These are phyloP conservation scores for Kryptolebias marmoratus DNA, from an alignment of 2,113 vertebrate genomes.

Conservation along the genomic window DNA sequence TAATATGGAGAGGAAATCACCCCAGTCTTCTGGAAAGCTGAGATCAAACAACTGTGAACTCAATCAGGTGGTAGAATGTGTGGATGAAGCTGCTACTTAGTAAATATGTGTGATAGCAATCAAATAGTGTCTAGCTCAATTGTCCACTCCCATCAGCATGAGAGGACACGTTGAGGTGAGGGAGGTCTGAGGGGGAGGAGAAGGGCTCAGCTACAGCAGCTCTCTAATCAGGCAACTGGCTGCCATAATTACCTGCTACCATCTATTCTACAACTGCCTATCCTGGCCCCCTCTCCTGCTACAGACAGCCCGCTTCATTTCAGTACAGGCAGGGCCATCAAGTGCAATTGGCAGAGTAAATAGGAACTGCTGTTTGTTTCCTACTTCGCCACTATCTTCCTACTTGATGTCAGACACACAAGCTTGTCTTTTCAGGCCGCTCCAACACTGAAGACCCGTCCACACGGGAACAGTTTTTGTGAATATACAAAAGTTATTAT, in stretches of 20 bases:
- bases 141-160: constrained; percentile 60
- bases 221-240: constrained; percentile 70
- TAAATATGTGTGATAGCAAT: constrained; percentile 71
- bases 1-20: neutral
- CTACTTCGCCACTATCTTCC: constrained; percentile 56
- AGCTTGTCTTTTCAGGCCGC: constrained; percentile 24
- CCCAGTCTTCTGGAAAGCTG: neutral
- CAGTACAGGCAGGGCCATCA: constrained; percentile 75
- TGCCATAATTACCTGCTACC: constrained; percentile 61
- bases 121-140: constrained; percentile 61
- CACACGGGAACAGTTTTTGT: constrained; percentile 30
- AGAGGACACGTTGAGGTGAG: constrained; percentile 55
- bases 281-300: constrained; percentile 43
- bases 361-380: constrained; percentile 76
- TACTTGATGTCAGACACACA: constrained; percentile 47
- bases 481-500: too few relatives aligned
- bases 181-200: constrained; percentile 12
- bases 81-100: constrained; percentile 46
- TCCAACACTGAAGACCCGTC: constrained; percentile 38
- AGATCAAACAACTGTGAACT: constrained; percentile 27
- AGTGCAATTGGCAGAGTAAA: constrained; percentile 81
- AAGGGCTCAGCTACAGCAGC: constrained; percentile 55
- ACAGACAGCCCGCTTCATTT: constrained; percentile 81
- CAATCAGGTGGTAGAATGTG: constrained; percentile 7
- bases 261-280: constrained; percentile 55